Evolutionary conservation across 2,113 vertebrate species (phyloP).

Genomic region (Pseudorhombus dupliciocellatus): DNA sequence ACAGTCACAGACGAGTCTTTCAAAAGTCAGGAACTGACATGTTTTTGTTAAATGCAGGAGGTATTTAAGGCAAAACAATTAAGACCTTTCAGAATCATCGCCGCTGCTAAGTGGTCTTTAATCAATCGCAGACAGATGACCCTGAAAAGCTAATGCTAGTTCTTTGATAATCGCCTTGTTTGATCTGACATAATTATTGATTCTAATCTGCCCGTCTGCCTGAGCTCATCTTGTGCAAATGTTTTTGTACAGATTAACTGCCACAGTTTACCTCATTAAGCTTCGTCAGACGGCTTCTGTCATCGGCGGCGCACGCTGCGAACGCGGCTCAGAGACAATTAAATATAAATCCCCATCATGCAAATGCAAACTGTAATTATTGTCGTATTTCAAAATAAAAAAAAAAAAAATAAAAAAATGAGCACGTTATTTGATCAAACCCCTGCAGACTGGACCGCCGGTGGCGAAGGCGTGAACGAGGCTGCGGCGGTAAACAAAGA

Average conservation of each 20-base stretch:
- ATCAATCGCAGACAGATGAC: slow-evolving; percentile 44
- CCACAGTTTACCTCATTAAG: slow-evolving; percentile 67
- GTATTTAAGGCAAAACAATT: background rate
- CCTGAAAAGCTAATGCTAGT: slow-evolving; percentile 29
- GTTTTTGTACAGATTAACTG: slow-evolving; percentile 61
- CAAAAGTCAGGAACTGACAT: background rate
- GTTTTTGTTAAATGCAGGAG: background rate
- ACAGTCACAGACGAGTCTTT: background rate
- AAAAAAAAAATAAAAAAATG: slow-evolving; percentile 33
- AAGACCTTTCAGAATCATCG: slow-evolving; percentile 15
- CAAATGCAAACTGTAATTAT: slow-evolving; percentile 65
- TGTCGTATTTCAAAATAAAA: slow-evolving; percentile 32
- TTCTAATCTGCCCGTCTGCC: slow-evolving; percentile 59
- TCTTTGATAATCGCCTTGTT: slow-evolving; percentile 54
- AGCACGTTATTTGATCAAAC: slow-evolving; percentile 56
- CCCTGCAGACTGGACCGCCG: slow-evolving; percentile 46
- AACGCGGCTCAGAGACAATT: slow-evolving; percentile 49
- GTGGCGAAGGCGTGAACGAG: slow-evolving; percentile 27
- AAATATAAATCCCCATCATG: slow-evolving; percentile 63
- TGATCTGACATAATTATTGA: slow-evolving; percentile 54
- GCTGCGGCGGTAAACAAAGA: slow-evolving; percentile 37
- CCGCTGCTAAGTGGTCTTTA: slow-evolving; percentile 18
- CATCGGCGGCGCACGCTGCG: slow-evolving; percentile 44
- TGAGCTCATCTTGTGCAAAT: slow-evolving; percentile 49
- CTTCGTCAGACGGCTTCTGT: slow-evolving; percentile 57